A percentile compares a stretch with the other conserved stretches of the same genome.
These are phyloP conservation scores for Tychaedon coryphoeus DNA, from an alignment of 2,113 vertebrate genomes.

Conservation along the genomic window DNA sequence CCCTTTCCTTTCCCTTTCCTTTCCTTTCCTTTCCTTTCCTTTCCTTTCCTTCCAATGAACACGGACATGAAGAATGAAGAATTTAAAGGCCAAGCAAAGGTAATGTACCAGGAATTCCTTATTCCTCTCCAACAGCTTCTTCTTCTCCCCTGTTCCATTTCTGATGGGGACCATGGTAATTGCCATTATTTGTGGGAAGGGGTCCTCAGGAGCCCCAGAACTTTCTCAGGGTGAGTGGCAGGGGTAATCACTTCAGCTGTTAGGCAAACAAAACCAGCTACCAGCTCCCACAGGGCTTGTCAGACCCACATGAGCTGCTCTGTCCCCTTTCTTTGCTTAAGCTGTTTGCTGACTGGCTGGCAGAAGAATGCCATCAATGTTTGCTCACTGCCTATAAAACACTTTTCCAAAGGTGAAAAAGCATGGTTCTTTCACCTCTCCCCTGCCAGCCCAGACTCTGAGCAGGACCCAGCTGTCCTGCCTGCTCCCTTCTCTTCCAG, in stretches of 20 bases:
- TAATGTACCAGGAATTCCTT: background rate
- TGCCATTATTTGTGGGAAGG: background rate
- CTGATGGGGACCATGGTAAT: constrained; percentile 24
- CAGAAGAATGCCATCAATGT: background rate
- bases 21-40: no score
- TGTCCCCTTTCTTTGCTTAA: background rate
- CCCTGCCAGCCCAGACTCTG: background rate
- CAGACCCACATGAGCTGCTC: background rate
- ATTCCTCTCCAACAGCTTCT: background rate
- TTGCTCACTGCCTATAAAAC: constrained; percentile 5
- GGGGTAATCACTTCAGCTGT: constrained; percentile 44
- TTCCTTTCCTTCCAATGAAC: background rate
- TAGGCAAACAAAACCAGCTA: constrained; percentile 26
- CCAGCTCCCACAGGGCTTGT: constrained; percentile 45
- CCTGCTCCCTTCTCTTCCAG: background rate
- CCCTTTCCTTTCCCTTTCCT: no score
- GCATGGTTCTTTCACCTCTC: background rate
- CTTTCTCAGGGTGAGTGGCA: constrained; percentile 26
- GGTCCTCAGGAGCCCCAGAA: background rate
- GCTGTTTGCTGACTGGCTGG: background rate
- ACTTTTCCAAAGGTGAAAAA: background rate
- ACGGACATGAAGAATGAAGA: background rate
- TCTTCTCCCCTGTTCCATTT: background rate
- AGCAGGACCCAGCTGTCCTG: background rate
- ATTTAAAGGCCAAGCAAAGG: background rate